These are phyloP conservation scores for Peromyscus attwateri DNA, from an alignment of 2,797 vertebrate genomes.

Conservation along the genomic window DNA sequence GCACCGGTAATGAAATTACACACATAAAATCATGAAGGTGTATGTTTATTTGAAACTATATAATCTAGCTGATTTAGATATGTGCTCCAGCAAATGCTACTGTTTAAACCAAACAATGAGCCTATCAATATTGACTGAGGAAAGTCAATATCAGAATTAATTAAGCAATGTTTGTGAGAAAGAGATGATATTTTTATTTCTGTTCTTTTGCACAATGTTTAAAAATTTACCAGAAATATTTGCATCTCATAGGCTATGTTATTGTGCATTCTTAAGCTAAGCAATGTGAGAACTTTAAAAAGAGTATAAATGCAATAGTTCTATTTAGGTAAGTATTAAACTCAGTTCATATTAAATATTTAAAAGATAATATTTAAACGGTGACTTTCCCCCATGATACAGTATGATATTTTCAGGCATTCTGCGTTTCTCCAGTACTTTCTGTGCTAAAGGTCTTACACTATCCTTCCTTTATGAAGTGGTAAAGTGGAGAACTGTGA, in stretches of 20 bases:
- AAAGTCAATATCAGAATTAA: background rate
- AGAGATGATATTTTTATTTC: background rate
- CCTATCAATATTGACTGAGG: background rate
- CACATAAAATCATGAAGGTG: background rate
- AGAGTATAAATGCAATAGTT: background rate
- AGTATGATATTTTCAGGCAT: background rate
- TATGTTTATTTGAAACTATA: background rate
- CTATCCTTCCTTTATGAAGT: background rate
- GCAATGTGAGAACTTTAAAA: background rate
- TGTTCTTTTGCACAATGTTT: background rate
- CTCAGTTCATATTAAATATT: background rate
- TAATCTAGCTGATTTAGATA: background rate
- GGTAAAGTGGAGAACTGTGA: background rate
- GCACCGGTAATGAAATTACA: background rate
- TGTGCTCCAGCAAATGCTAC: background rate
- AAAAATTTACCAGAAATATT: slow-evolving; percentile 22
- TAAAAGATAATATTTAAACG: slow-evolving; percentile 33
- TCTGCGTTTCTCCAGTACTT: background rate
- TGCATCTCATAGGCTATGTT: background rate
- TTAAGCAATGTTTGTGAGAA: background rate
- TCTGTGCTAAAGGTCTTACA: background rate
- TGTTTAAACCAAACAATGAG: slow-evolving; percentile 13
- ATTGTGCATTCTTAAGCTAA: background rate
- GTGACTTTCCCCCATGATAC: background rate
- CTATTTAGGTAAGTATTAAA: background rate